Evolutionary conservation across 2,113 vertebrate species (phyloP), one percentile per base, ranked within the genome.

Genomic region (Varanus salvator): DNA sequence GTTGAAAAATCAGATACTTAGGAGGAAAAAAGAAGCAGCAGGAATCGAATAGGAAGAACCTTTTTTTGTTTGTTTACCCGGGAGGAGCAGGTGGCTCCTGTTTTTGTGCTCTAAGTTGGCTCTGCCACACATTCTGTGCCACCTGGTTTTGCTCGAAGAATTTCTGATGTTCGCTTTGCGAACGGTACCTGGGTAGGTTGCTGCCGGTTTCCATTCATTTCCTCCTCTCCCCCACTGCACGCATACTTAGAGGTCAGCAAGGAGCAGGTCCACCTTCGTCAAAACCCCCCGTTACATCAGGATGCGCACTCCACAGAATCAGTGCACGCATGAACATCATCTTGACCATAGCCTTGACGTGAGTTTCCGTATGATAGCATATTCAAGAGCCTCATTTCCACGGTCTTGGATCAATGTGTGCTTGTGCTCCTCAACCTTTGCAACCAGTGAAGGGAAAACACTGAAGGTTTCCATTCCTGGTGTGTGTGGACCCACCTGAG

Each of bases 1-100:
- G 85, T 31, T 44, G 74, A 75, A 87, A 87, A 75, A 87, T 77
- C 85, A 84, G 81, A 29, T 34, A 8, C 38, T 89, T 25, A 27
- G 72, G 57, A 72, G 48, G 27, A 14, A 60, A 7, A 50, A 31
- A 48, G 54, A 12, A 34, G 21, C 29, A 5, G 38, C 44, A 34
- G 31, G 72, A n/a, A 66, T 52, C 27, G 38, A 50, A 50, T 4
- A 25, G 14, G 80, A 8, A n/a, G 23, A 3, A 15, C 1, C 23
- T 48, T 17, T n/a, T 60, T 19, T 25, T 25, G 29, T 86, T 80
- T 69, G 29, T 86, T 80, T 69, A n/a, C 19, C 44, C 8, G 66
- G 57, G 71, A 54, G 21, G 19, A 14, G 23, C 14, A 38, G 38
- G 19, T 9, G 6, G 34, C 50, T 6, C 31, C 50, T 6, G 2